Percentiles rank a stretch among this genome's conserved stretches.
These are phyloP conservation scores for Neosilurus mollespiculum DNA, from an alignment of 2,797 vertebrate genomes.

Conservation along the genomic window DNA sequence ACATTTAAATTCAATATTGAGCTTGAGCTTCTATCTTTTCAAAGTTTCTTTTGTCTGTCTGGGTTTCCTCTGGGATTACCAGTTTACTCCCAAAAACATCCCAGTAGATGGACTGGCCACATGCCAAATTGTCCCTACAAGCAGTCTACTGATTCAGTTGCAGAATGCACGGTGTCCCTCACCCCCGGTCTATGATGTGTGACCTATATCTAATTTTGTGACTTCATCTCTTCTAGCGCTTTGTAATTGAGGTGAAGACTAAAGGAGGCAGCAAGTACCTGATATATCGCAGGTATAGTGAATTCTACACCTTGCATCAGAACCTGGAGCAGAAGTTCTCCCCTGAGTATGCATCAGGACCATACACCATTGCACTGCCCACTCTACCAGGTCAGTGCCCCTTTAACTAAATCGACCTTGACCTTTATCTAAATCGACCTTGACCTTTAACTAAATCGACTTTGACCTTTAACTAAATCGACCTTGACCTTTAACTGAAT, in stretches of 20 bases:
- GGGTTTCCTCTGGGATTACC: neutral
- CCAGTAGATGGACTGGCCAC: neutral
- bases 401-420: no score
- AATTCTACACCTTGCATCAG: slow-evolving; percentile 84
- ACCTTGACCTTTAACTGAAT: no score
- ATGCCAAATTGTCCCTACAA: neutral
- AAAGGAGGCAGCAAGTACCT: slow-evolving; percentile 89
- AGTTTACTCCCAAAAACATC: neutral
- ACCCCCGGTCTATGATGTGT: neutral
- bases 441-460: no score
- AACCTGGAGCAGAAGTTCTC: slow-evolving; percentile 83
- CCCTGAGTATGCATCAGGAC: slow-evolving; percentile 63
- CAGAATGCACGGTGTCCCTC: neutral
- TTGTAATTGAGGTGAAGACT: slow-evolving; percentile 91
- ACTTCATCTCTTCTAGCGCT: slow-evolving; percentile 67
- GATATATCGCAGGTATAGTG: slow-evolving; percentile 89
- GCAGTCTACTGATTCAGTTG: no score
- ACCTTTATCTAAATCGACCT: no score
- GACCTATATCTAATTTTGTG: neutral
- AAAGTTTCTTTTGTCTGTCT: neutral
- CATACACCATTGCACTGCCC: slow-evolving; percentile 78
- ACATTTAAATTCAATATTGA: neutral
- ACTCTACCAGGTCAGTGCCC: slow-evolving; percentile 79
- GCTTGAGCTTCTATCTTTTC: neutral
- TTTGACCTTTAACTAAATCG: no score